Percentiles rank a stretch among this genome's conserved stretches.
Conservation (phyloP, 2,888 invertebrate genomes). For the Dione vanillae region DNA sequence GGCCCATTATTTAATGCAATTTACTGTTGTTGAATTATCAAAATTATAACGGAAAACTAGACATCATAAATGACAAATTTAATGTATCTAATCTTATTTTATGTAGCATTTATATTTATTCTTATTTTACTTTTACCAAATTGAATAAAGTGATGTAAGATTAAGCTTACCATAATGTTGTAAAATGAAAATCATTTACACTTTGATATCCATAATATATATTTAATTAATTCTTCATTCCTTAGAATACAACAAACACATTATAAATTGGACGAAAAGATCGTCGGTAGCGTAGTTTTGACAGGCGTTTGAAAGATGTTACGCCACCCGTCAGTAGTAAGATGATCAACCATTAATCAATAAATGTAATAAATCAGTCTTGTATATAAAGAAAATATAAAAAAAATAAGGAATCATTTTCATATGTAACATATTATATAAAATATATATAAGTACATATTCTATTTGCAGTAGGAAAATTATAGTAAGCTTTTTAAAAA, state of each 20-base stretch:
- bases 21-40: not conserved
- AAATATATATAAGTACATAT: too few species aligned
- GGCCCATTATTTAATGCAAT: conserved; percentile 8
- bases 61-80: too few species aligned
- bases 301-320: conserved; percentile 48
- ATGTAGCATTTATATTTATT: too few species aligned
- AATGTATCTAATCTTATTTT: too few species aligned
- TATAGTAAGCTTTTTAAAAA: too few species aligned
- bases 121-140: too few species aligned
- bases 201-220: not conserved
- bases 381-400: conserved; percentile 14
- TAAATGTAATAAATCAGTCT: conserved; percentile 29
- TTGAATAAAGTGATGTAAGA: too few species aligned
- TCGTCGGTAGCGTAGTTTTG: conserved; percentile 47
- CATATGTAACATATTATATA: not conserved
- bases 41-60: not conserved
- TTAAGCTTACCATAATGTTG: too few species aligned
- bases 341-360: conserved; percentile 44
- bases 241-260: conserved; percentile 27
- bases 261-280: conserved; percentile 38
- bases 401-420: not conserved
- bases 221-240: conserved; percentile 20
- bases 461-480: too few species aligned
- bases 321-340: conserved; percentile 31
- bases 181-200: not conserved